A percentile compares a stretch with the other conserved stretches of the same genome.
Evolutionary conservation across 2,113 vertebrate species (phyloP).

Genomic region (Channa maculata): DNA sequence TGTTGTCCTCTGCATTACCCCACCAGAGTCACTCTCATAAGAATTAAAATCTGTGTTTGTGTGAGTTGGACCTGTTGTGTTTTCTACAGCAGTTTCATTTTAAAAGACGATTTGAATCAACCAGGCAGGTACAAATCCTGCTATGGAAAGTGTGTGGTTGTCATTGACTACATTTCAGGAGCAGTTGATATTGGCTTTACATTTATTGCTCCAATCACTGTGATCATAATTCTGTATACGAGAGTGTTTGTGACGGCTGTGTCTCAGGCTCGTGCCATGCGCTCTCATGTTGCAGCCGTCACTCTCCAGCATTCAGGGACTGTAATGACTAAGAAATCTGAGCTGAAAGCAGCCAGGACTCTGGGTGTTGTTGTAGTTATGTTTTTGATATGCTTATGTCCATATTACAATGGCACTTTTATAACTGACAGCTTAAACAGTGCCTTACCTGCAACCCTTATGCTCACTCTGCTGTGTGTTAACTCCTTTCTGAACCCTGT

Average conservation of each 20-base stretch:
- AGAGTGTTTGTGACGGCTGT: conserved; percentile 46
- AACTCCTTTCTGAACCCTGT: conserved; percentile 56
- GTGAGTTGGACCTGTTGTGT: conserved; percentile 42
- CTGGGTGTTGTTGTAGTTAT: conserved; percentile 20
- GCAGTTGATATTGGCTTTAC: conserved; percentile 45
- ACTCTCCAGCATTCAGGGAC: not conserved
- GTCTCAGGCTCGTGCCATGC: conserved; percentile 59
- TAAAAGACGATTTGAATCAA: not conserved
- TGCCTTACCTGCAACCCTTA: too few relatives aligned
- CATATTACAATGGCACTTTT: not conserved
- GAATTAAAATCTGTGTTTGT: conserved; percentile 11
- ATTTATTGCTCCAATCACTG: conserved; percentile 32
- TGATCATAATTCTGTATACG: conserved; percentile 46
- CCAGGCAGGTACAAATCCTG: conserved; percentile 8
- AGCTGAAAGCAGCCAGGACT: conserved; percentile 54
- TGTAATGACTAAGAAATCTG: conserved; percentile 4
- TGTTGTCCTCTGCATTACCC: conserved; percentile 55
- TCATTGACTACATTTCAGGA: conserved; percentile 16
- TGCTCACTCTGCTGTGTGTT: not conserved
- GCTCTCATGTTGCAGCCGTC: not conserved
- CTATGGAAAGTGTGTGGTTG: conserved; percentile 36
- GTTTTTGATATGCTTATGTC: conserved; percentile 29
- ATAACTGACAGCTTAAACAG: not conserved
- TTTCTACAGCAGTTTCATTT: conserved; percentile 4
- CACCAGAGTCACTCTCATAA: conserved; percentile 29